Evolutionary conservation across 2,797 vertebrate genomes (phyloP), one percentile per base, ranked within the genome.

Genomic region (Macrochelys suwanniensis): DNA sequence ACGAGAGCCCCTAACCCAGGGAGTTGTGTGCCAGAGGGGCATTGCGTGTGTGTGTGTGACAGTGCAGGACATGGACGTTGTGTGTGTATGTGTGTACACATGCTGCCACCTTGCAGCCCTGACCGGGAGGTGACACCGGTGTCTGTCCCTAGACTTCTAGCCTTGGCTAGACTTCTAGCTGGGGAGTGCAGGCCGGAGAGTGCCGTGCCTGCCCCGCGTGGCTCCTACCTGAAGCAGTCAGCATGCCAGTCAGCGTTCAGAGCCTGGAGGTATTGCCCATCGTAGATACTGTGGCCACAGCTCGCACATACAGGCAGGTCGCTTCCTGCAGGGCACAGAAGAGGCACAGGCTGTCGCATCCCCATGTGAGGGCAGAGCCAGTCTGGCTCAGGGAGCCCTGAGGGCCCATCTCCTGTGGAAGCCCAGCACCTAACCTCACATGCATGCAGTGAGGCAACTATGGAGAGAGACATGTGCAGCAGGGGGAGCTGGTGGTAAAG

Each of bases 181-280:
- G 21, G 28, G 47, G n/a, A 25, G 19, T 1, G 19, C 74, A 33
- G 82, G 8, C 49, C 4, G 6, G 26, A 26, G 6, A 11, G 3
- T 21, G 17, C 65, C 65, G 5, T 2, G 12, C 25, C 57, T 42
- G 56, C 42, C 28, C 81, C 1, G 2, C 33, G 12, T 4, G 26
- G 23, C 4, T 90, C 97, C 97, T 97, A 99, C 99, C 99, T 99
- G 99, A 99, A 99, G 97, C 99, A 99, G 98, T 99, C 97, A 0
- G 98, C 97, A 82, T 99, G 99, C 99, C 99, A 99, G 98, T 99
- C 99, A 1, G 98, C 97, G 85, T 97, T 98, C 97, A 99, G 98
- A 11, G 99, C 99, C 98, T 99, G 99, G 93, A 99, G 98, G 97
- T 99, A 99, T 98, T 99, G 99, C 92, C 99, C 99, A n/a, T 99